A percentile compares a stretch with the other conserved stretches of the same genome.
These are phyloP conservation scores for Phalacrocorax brasilianus DNA, from an alignment of 2,113 vertebrate species.

Conservation along the genomic window DNA sequence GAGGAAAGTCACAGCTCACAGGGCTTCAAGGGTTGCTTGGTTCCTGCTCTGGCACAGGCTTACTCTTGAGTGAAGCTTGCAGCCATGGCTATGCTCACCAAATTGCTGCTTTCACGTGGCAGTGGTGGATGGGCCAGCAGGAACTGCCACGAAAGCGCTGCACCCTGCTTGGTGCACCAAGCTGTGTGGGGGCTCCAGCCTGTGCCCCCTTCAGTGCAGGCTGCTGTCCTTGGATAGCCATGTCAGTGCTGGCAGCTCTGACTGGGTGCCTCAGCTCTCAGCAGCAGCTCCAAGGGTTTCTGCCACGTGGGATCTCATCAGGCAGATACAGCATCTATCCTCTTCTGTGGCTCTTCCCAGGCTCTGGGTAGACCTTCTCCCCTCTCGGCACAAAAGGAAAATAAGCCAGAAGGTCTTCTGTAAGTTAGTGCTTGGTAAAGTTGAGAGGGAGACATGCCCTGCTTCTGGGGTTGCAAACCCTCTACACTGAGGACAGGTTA, in stretches of 20 bases:
- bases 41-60: not conserved
- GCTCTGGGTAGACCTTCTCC: not conserved
- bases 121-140: not conserved
- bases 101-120: not conserved
- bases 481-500: rapidly evolving
- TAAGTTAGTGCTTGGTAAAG: not conserved
- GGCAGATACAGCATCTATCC: not conserved
- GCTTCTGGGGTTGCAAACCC: not conserved
- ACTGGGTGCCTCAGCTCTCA: rapidly evolving
- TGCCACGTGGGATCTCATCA: not conserved
- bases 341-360: not conserved
- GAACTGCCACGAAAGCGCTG: not conserved
- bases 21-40: not conserved
- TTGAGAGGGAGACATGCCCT: not conserved
- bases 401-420: not conserved
- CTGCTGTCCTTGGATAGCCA: not conserved
- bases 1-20: not conserved
- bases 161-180: not conserved
- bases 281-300: not conserved
- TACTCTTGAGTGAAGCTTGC: not conserved
- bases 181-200: not conserved
- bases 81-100: rapidly evolving
- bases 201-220: not conserved
- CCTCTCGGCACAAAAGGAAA: not conserved
- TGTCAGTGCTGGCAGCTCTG: not conserved